Evolutionary conservation across 2,113 vertebrate genomes (phyloP), one percentile per base, ranked within the genome.

Genomic region (Pangasianodon hypophthalmus): DNA sequence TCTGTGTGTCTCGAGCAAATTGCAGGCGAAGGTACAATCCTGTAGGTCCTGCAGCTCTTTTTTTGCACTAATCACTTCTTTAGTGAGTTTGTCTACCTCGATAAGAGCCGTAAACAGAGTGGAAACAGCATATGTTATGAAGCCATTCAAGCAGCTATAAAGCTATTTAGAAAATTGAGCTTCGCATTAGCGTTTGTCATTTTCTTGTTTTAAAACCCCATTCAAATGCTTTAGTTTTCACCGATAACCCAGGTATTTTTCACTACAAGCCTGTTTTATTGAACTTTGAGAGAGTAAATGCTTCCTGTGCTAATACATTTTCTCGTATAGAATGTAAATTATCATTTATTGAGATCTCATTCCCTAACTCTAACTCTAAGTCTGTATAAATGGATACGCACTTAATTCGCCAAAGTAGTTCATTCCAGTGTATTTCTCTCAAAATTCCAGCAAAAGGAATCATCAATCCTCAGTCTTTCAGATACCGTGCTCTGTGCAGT

Each of bases 41-140:
- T 94, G 93, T 93, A 94, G 92, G 93, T 95, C 94, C 94, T 94
- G 94, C 92, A 94, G 94, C 88, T 95, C 94, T 94, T 94, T 87
- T 90, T 93, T 88, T 88, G 90, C 89, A 91, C 93, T 62, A 95
- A 95, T 95, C 93, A 91, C 94, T 95, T 95, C 95, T 94, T 95
- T 94, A 95, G 93, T 91, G 93, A 95, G 94, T 95, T 92, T 89
- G 93, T 94, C 92, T 93, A 90, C 92, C 93, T 91, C 94, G 94
- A 94, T 94, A 94, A 93, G 93, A 91, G 93, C 91, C 92, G 91
- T 93, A 93, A 95, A 93, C 93, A 92, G 93, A 93, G 92, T 90
- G 91, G 92, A 93, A 92, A 93, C 91, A 92, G 90, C 94, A 94
- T 94, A 94, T 95, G 94, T 95, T 94, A 92, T 91, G 92, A 94